A percentile compares a stretch with the other conserved stretches of the same genome.
These are phyloP conservation scores for Epirrhoe tristata DNA, from an alignment of 2,888 invertebrate genomes.

Conservation along the genomic window DNA sequence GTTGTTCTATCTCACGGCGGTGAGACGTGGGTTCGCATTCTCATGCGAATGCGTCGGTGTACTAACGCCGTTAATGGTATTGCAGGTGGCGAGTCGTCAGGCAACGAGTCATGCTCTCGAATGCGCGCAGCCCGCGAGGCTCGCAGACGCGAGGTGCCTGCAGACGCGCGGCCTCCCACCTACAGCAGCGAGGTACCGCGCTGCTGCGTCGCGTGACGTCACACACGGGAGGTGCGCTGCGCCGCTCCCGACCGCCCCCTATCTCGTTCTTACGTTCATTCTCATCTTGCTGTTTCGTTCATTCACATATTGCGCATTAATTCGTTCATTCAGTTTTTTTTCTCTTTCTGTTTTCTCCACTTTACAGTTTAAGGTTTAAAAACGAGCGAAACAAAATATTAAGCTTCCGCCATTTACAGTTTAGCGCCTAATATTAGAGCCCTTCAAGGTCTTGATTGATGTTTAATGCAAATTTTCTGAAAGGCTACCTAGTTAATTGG, in stretches of 20 bases:
- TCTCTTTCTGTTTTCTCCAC: too few relatives aligned
- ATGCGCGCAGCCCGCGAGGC: conserved; percentile 79
- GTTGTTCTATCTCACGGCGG: too few relatives aligned
- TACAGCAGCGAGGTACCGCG: conserved; percentile 83
- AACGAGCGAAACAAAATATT: too few relatives aligned
- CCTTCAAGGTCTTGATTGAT: too few relatives aligned
- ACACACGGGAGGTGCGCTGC: conserved; percentile 41
- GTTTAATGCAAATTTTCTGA: too few relatives aligned
- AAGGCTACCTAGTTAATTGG: too few relatives aligned
- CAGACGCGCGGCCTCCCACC: conserved; percentile 71
- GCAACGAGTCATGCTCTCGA: conserved; percentile 78
- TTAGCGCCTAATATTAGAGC: too few relatives aligned
- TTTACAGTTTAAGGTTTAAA: too few relatives aligned
- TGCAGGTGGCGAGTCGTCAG: conserved; percentile 73
- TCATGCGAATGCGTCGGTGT: too few relatives aligned
- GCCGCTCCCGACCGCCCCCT: conserved; percentile 8
- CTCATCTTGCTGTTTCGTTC: neutral
- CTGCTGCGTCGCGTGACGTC: conserved; percentile 66
- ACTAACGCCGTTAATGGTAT: too few relatives aligned
- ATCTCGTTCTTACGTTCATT: conserved; percentile 1
- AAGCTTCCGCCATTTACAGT: too few relatives aligned
- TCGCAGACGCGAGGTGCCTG: conserved; percentile 75
- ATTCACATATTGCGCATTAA: neutral
- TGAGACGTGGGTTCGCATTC: too few relatives aligned
- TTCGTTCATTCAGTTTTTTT: neutral